A percentile compares a stretch with the other conserved stretches of the same genome.
phyloP scores from a whole-genome alignment of 1,140 invertebrate species.

The Dreissena rostriformis region DNA sequence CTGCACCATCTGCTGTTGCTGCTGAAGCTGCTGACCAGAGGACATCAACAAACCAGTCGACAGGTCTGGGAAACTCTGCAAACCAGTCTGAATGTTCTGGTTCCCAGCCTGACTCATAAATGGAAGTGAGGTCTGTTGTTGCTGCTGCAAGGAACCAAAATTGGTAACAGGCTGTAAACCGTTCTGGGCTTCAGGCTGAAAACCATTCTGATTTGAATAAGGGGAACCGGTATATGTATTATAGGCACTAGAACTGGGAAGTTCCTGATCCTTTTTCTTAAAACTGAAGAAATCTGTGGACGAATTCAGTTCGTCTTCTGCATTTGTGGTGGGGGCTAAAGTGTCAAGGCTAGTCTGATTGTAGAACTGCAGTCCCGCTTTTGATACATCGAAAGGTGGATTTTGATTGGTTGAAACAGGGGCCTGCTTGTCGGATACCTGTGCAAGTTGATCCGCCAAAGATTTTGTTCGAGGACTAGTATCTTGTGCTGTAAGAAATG shows the following conservation, averaged over 20 bases:
- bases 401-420: too few relatives aligned
- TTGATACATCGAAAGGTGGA: not conserved
- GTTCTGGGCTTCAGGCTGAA: conserved; percentile 5
- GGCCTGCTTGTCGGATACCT: not conserved
- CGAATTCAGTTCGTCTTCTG: conserved; percentile 47
- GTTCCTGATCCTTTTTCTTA: conserved; percentile 37
- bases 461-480: conserved; percentile 34
- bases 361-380: not conserved
- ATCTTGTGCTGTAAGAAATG: conserved; percentile 4
- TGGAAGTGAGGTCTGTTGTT: not conserved
- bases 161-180: not conserved
- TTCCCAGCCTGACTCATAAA: not conserved
- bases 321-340: not conserved
- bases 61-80: conserved; percentile 25
- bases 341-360: not conserved
- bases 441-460: conserved; percentile 7
- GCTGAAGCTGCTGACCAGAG: conserved; percentile 29
- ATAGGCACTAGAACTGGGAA: too few relatives aligned
- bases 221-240: not conserved
- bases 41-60: conserved; percentile 34
- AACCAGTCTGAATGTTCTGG: conserved; percentile 35
- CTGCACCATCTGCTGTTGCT: conserved; percentile 38
- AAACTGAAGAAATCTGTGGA: conserved; percentile 52
- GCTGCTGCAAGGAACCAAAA: not conserved
- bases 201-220: not conserved